These are phyloP conservation scores for Ethmia dodecea DNA, from an alignment of 2,888 invertebrate genomes.

Conservation along the genomic window DNA sequence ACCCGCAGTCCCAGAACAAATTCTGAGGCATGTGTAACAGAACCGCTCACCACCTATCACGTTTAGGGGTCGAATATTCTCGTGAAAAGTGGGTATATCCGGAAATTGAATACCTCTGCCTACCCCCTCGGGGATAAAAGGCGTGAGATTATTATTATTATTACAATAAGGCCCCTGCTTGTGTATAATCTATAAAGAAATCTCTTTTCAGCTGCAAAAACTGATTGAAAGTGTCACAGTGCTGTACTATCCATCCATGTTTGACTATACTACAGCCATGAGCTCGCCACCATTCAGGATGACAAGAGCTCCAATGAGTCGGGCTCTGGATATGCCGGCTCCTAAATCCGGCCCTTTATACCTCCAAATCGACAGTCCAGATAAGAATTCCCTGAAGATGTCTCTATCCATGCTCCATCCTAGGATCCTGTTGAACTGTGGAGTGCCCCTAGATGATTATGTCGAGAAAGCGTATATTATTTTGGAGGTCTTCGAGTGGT, in stretches of 20 bases:
- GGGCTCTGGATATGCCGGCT: slow-evolving; percentile 38
- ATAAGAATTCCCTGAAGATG: slow-evolving; percentile 38
- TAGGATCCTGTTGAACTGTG: slow-evolving; percentile 44
- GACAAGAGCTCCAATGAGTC: slow-evolving; percentile 31
- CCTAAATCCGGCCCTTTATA: slow-evolving; percentile 53
- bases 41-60: too few relatives aligned
- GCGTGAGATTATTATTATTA: too few relatives aligned
- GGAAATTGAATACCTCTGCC: too few relatives aligned
- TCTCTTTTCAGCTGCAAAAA: slow-evolving; percentile 38
- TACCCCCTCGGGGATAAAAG: too few relatives aligned
- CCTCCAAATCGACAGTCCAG: slow-evolving; percentile 56
- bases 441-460: slow-evolving; percentile 35
- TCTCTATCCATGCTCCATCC: slow-evolving; percentile 49
- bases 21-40: too few relatives aligned
- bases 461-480: slow-evolving; percentile 53
- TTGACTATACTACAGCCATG: slow-evolving; percentile 42
- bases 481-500: slow-evolving; percentile 59
- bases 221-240: slow-evolving; percentile 27
- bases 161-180: too few relatives aligned
- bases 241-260: slow-evolving; percentile 50
- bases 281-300: slow-evolving; percentile 37
- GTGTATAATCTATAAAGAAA: too few relatives aligned
- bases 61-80: too few relatives aligned
- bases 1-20: too few relatives aligned
- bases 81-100: too few relatives aligned